Conservation (phyloP, 1,140 invertebrate genomes). For the Matsumurasca onukii region DNA sequence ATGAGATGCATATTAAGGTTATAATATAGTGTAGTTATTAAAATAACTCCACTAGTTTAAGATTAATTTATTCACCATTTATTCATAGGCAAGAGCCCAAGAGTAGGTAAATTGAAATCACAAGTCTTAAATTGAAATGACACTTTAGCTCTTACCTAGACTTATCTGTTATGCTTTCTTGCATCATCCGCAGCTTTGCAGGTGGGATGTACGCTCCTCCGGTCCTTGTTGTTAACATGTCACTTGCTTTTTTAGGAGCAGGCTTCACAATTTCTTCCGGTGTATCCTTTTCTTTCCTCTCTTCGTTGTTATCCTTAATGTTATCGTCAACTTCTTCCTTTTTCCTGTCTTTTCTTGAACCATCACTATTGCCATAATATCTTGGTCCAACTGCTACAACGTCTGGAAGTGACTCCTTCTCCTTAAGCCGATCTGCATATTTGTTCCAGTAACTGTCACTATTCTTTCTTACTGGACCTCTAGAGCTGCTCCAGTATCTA, state of each 20-base stretch:
- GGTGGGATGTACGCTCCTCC: constrained; percentile 99
- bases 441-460: constrained; percentile 26
- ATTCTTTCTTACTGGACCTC: constrained; percentile 15
- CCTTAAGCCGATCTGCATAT: background rate
- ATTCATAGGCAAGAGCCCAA: too few relatives aligned
- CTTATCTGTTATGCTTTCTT: constrained; percentile 92
- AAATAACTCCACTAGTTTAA: too few relatives aligned
- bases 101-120: background rate
- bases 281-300: constrained; percentile 33
- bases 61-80: too few relatives aligned
- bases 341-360: background rate
- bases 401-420: background rate
- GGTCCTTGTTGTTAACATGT: constrained; percentile 80
- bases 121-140: background rate
- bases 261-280: constrained; percentile 16
- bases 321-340: constrained; percentile 20
- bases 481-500: constrained; percentile 1
- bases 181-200: constrained; percentile 91
- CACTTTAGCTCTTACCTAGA: constrained; percentile 50
- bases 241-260: constrained; percentile 58
- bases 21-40: too few relatives aligned
- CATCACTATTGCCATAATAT: constrained; percentile 11
- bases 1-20: too few relatives aligned
- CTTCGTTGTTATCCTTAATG: constrained; percentile 32
- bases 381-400: constrained; percentile 22